Percentiles rank a stretch among this genome's conserved stretches.
phyloP scores from a whole-genome alignment of 1,140 invertebrate genomes.

The Coelopa frigida region DNA sequence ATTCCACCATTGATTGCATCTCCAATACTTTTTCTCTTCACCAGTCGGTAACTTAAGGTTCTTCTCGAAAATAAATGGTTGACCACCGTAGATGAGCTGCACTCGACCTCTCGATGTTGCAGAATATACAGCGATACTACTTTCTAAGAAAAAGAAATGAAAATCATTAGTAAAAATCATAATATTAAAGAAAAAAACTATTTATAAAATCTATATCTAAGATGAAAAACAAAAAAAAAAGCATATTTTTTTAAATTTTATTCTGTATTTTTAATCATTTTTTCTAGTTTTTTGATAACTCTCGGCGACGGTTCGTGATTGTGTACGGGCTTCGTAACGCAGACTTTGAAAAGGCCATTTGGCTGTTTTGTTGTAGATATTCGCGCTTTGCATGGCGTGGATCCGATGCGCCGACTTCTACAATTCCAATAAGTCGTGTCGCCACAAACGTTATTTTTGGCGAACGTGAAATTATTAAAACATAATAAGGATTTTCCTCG shows the following conservation, averaged over 20 bases:
- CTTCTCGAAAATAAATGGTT: constrained; percentile 44
- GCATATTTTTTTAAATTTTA: constrained; percentile 1
- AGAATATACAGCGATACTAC: constrained; percentile 35
- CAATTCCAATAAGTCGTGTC: constrained; percentile 38
- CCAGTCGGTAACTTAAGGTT: constrained; percentile 34
- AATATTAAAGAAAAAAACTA: too few relatives aligned
- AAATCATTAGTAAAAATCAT: background rate
- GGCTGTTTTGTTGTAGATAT: constrained; percentile 23
- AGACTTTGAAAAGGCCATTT: constrained; percentile 28
- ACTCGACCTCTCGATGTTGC: constrained; percentile 40
- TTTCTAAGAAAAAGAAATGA: constrained; percentile 20
- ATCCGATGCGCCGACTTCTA: constrained; percentile 19
- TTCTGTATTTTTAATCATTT: constrained; percentile 6
- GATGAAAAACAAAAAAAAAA: constrained; percentile 7
- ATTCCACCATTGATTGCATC: constrained; percentile 45
- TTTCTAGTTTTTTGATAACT: constrained; percentile 15
- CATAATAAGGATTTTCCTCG: constrained; percentile 28
- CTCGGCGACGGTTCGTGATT: constrained; percentile 27
- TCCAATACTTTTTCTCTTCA: constrained; percentile 41
- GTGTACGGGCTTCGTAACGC: constrained; percentile 26
- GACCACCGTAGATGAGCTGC: constrained; percentile 42
- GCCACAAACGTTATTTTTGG: constrained; percentile 28
- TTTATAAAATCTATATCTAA: background rate
- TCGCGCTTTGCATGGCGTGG: constrained; percentile 27
- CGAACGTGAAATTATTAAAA: constrained; percentile 25